Evolutionary conservation across 1,140 invertebrate species (phyloP).

Genomic region (Ganaspis sp.): DNA sequence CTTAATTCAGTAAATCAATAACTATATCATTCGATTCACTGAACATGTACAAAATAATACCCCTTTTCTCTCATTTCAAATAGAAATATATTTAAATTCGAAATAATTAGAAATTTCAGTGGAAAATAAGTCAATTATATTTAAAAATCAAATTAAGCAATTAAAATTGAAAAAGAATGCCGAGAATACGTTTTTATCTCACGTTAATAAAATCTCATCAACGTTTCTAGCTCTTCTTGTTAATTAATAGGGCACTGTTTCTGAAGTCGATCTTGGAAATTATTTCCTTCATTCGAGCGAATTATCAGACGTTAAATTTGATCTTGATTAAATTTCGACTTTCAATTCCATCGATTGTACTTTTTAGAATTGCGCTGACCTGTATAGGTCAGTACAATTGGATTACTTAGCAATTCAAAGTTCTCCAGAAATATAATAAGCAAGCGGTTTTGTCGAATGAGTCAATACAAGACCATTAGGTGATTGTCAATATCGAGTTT

Average conservation of each 20-base stretch:
- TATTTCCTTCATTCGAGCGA: constrained; percentile 8
- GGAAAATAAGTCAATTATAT: no score
- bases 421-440: constrained; percentile 11
- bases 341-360: background rate
- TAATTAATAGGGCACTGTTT: background rate
- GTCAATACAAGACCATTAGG: background rate
- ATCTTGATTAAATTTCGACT: constrained; percentile 15
- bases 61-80: no score
- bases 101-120: no score
- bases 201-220: background rate
- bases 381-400: constrained; percentile 1
- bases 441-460: constrained; percentile 5
- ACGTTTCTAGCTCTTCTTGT: background rate
- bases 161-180: background rate
- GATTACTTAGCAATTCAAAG: constrained; percentile 25
- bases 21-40: no score
- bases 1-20: no score
- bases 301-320: constrained; percentile 1
- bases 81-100: no score
- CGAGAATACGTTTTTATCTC: background rate
- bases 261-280: constrained; percentile 1
- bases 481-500: constrained; percentile 19
- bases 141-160: background rate
- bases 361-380: background rate
- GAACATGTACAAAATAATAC: no score